These are phyloP conservation scores for Sinhomidia bicolor DNA, from an alignment of 2,888 invertebrate species.

Conservation along the genomic window DNA sequence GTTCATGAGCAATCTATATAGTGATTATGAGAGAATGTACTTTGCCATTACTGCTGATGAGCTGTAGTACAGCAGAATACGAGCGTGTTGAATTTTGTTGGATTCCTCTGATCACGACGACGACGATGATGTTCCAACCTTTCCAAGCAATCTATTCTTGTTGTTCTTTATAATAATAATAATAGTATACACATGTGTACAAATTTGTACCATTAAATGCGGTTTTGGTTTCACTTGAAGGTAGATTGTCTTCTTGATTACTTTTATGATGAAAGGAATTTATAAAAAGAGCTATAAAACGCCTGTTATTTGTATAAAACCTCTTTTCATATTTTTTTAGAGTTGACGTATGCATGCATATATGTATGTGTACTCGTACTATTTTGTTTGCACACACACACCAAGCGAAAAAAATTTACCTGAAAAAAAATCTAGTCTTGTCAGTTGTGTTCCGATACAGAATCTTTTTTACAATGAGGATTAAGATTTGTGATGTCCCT, in stretches of 20 bases:
- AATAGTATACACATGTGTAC: background rate
- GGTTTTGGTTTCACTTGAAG: conserved; percentile 32
- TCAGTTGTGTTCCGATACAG: conserved; percentile 41
- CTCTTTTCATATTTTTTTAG: background rate
- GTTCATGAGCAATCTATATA: background rate
- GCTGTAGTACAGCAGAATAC: background rate
- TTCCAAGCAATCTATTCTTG: background rate
- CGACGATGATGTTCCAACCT: background rate
- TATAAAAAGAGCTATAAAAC: background rate
- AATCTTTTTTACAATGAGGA: conserved; percentile 36
- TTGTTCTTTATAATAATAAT: background rate
- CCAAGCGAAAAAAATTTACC: background rate
- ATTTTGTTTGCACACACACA: background rate
- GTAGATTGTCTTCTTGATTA: conserved; percentile 42
- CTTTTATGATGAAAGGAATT: conserved; percentile 27
- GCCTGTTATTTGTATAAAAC: background rate
- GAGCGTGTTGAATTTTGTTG: conserved; percentile 7
- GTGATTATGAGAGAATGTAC: background rate
- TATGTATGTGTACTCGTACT: too few species aligned
- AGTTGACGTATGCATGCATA: background rate
- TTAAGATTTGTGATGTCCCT: conserved; percentile 64
- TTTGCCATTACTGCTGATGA: background rate
- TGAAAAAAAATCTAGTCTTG: conserved; percentile 19
- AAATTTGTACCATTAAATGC: background rate
- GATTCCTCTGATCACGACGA: conserved; percentile 4